These are phyloP conservation scores for Tortrix viridana DNA, from an alignment of 2,888 invertebrate genomes.

Conservation along the genomic window DNA sequence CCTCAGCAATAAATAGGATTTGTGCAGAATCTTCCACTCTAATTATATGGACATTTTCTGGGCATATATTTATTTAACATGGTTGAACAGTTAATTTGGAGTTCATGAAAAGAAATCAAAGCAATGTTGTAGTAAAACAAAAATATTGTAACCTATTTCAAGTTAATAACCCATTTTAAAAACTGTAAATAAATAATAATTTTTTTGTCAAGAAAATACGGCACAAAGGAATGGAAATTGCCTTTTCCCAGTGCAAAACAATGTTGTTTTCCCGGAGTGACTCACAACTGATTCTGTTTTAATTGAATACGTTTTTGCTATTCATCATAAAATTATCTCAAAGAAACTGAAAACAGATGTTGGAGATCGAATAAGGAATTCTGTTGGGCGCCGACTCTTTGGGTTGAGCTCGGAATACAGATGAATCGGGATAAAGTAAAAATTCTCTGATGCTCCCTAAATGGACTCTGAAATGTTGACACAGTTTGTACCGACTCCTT, in stretches of 20 bases:
- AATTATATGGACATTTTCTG: neutral
- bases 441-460: constrained; percentile 57
- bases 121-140: neutral
- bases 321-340: constrained; percentile 30
- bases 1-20: neutral
- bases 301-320: constrained; percentile 24
- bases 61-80: too few species aligned
- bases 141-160: too few species aligned
- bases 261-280: neutral
- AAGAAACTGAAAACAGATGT: constrained; percentile 52
- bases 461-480: constrained; percentile 60
- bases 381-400: constrained; percentile 56
- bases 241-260: neutral
- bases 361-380: constrained; percentile 65
- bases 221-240: too few species aligned
- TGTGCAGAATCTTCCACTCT: constrained; percentile 6
- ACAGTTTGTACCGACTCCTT: constrained; percentile 48
- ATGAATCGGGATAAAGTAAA: constrained; percentile 66
- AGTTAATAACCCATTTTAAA: too few species aligned
- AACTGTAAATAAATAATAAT: too few species aligned
- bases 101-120: neutral
- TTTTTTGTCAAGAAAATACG: too few species aligned
- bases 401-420: constrained; percentile 61
- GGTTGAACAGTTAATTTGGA: neutral
- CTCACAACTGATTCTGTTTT: constrained; percentile 16